Base-by-base conservation (phyloP, 2,888 invertebrate species). In the Drosophila putrida region DNA sequence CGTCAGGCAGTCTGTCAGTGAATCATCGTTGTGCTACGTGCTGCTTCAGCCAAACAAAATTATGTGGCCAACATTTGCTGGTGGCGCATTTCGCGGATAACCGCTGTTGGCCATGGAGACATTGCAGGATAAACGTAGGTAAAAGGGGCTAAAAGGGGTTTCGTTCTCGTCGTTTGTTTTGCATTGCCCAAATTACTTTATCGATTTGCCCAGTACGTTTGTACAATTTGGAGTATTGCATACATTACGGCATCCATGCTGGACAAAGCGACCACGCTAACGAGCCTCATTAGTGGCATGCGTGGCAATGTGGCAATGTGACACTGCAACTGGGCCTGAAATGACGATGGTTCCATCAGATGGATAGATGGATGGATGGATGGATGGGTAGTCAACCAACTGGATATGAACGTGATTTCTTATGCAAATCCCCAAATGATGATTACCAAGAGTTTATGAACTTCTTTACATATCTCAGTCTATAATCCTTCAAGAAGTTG, bases 211-310 rank as follows among this genome's bases (percentile, higher is more conserved):
- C 81, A 82, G 79, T 84, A 72, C 86, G 76, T 81, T 79, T 78
- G 83, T 80, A 88, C 88, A 90, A 89, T 89, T 90, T 73, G 87
- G 80, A 69, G 80, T 80, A 71, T 75, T 85, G 85, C 84, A 87
- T 84, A 82, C 82, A 87, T 84, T 87, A 82, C n/a, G 27, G 25
- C 44, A 31, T 43, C 36, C 57, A 39, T 38, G 33, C 39, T 51
- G 80, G 70, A 69, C 63, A 64, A 47, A 57, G 59, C 72, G 71
- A 78, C 78, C 86, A 75, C 82, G 78, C 82, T 85, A 86, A 86
- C 85, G 85, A 88, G 85, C 77, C 85, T 86, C 88, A 86, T 86
- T 86, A 86, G 88, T 85, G 88, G 81, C 81, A 84, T 77, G 80
- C 85, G 75, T 78, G 74, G 79, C 71, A 61, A 71, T 74, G 76